A percentile compares a stretch with the other conserved stretches of the same genome.
These are phyloP conservation scores for Platorchestia sp. DNA, from an alignment of 1,140 invertebrate species.

Conservation along the genomic window DNA sequence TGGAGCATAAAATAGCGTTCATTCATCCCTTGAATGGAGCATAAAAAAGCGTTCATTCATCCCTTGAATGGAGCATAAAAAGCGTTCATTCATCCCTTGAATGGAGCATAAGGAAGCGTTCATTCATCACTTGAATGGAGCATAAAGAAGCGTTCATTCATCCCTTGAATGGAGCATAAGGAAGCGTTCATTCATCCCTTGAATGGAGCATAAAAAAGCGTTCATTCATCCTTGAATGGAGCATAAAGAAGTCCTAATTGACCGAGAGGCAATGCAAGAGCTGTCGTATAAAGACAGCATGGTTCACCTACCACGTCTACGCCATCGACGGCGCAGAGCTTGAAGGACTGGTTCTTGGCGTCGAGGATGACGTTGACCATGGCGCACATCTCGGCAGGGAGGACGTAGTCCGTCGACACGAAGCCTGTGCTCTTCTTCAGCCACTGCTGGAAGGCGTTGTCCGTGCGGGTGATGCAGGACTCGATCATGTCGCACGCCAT, in stretches of 20 bases:
- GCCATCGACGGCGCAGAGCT: conserved; percentile 95
- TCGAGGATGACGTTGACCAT: conserved; percentile 99
- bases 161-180: too few species aligned
- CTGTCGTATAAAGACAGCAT: not conserved
- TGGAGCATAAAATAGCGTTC: too few species aligned
- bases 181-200: too few species aligned
- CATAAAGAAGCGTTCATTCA: too few species aligned
- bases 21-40: too few species aligned
- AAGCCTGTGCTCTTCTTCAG: conserved; percentile 96
- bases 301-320: conserved; percentile 89
- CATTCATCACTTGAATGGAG: too few species aligned
- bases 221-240: not conserved
- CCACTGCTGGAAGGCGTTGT: conserved; percentile 84
- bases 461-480: conserved; percentile 82
- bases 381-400: conserved; percentile 97
- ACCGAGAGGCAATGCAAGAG: not conserved
- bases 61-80: too few species aligned
- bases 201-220: too few species aligned
- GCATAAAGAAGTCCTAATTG: not conserved
- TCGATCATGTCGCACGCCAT: conserved; percentile 99
- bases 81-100: too few species aligned
- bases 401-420: conserved; percentile 96
- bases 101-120: too few species aligned
- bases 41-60: too few species aligned
- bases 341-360: conserved; percentile 94